Conservation (phyloP, 1,140 invertebrate species). For the Drosophila tristis region DNA sequence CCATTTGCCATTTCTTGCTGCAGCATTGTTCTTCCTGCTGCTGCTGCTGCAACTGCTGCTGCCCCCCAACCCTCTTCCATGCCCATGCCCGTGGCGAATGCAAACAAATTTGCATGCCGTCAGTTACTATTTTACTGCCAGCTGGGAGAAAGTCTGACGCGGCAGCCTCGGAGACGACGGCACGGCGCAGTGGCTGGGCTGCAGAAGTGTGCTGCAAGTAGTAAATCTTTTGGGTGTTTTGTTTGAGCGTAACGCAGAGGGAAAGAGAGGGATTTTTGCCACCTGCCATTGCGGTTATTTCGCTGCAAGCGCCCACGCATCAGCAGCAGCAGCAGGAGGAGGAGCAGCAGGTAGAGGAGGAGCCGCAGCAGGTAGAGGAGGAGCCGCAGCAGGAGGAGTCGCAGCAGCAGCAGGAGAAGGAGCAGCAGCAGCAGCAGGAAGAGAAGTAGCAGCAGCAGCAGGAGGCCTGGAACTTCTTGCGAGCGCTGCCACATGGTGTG, state of each 20-base stretch:
- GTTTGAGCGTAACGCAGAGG: neutral
- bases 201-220: conserved; percentile 55
- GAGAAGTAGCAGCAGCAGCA: neutral
- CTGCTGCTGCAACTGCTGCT: conserved; percentile 14
- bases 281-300: conserved; percentile 69
- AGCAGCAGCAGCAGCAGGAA: conserved; percentile 18
- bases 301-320: conserved; percentile 37
- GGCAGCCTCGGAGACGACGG: conserved; percentile 18
- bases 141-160: conserved; percentile 54
- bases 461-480: conserved; percentile 40
- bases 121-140: conserved; percentile 82
- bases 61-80: too few relatives aligned
- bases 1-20: conserved; percentile 63
- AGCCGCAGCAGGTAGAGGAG: too few relatives aligned
- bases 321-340: conserved; percentile 19
- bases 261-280: conserved; percentile 8
- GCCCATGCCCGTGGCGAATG: conserved; percentile 57
- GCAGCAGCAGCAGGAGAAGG: conserved; percentile 13
- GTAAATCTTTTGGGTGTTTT: conserved; percentile 73
- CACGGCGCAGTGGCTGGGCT: neutral
- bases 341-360: conserved; percentile 3
- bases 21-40: conserved; percentile 52
- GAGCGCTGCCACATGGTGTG: conserved; percentile 78
- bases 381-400: conserved; percentile 20
- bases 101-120: conserved; percentile 83